A percentile compares a stretch with the other conserved stretches of the same genome.
Evolutionary conservation across 2,888 invertebrate species (phyloP).

Genomic region (Bellardia pandia): DNA sequence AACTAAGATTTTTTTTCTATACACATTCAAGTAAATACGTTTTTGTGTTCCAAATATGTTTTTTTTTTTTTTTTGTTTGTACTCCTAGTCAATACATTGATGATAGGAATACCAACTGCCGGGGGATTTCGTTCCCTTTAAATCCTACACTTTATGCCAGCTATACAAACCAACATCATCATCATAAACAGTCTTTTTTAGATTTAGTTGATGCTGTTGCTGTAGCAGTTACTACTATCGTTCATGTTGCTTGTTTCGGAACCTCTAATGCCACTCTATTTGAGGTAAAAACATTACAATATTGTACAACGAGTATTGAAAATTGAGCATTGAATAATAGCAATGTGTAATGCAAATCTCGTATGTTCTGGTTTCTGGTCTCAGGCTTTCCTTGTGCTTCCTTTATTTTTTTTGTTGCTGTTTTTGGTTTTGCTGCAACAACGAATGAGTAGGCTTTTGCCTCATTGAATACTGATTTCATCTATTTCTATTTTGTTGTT

Average conservation of each 20-base stretch:
- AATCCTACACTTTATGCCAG: slow-evolving; percentile 38
- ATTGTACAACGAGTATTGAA: slow-evolving; percentile 40
- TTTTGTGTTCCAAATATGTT: slow-evolving; percentile 36
- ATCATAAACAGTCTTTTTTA: slow-evolving; percentile 37
- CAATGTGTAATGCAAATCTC: slow-evolving; percentile 67
- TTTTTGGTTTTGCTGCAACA: slow-evolving; percentile 11
- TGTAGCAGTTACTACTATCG: no score
- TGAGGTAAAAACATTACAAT: slow-evolving; percentile 62
- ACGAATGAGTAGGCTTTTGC: slow-evolving; percentile 44
- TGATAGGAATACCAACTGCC: slow-evolving; percentile 20
- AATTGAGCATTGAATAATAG: slow-evolving; percentile 54
- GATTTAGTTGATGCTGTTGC: slow-evolving; percentile 2
- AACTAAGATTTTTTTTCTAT: slow-evolving; percentile 14
- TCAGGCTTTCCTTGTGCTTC: background rate
- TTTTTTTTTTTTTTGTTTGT: background rate
- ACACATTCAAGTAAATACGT: slow-evolving; percentile 13
- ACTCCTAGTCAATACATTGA: slow-evolving; percentile 39
- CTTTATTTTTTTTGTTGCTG: background rate
- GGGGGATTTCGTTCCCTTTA: background rate
- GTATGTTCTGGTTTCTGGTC: slow-evolving; percentile 41
- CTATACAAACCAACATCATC: slow-evolving; percentile 3
- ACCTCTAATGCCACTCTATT: slow-evolving; percentile 66
- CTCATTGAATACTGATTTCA: slow-evolving; percentile 61
- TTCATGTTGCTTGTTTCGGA: slow-evolving; percentile 12
- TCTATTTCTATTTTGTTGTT: slow-evolving; percentile 17